Base-by-base conservation (phyloP, 2,797 vertebrate genomes). In the Allochrocebus solatus region DNA sequence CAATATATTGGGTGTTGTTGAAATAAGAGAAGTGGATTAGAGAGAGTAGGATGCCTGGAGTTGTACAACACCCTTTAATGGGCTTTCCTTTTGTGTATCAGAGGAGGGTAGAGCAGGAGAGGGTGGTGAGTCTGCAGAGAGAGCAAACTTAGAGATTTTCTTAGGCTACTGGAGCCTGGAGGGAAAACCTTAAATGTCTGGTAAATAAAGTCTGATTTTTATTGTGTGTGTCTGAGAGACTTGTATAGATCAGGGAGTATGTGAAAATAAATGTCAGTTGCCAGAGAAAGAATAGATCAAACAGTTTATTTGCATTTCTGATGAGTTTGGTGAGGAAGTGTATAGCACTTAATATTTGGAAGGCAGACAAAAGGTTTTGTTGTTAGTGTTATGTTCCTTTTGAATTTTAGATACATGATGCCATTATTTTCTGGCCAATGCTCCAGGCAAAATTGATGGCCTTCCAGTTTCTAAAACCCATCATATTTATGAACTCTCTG, bases 301-400 rank as follows among this genome's bases (percentile, higher is more conserved):
- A 70, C 81, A 39, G 74, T 91, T 94, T 91, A 80, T 97, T 91
- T 94, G 96, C 88, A 96, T 98, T 96, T 97, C 95, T 82, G 95
- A 94, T 78, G 91, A 91, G 80, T 83, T 70, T 55, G 78, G 53
- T 17, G 88, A 93, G 74, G 50, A 80, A 72, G 75, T 57, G 46
- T 39, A 36, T 5, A 50, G 76, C 59, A 21, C 86, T 95, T 85
- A 48, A 64, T 14, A 26, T 76, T 24, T 57, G 72, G 88, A 59
- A 55, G 84, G 74, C 89, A 94, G 89, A 94, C 92, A n/a, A 93
- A 87, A 59, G 93, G 30, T 6, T 80, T 75, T 88, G 87, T 70
- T 89, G 88, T 67, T 4, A 41, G 46, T 48, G 82, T 16, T 48
- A 17, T 13, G 43, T 64, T 93, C 74, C 39, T 74, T 86, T 46